Percentiles rank a stretch among this genome's conserved stretches.
phyloP scores from a whole-genome alignment of 2,113 vertebrate species.

The Eulemur rufifrons region DNA sequence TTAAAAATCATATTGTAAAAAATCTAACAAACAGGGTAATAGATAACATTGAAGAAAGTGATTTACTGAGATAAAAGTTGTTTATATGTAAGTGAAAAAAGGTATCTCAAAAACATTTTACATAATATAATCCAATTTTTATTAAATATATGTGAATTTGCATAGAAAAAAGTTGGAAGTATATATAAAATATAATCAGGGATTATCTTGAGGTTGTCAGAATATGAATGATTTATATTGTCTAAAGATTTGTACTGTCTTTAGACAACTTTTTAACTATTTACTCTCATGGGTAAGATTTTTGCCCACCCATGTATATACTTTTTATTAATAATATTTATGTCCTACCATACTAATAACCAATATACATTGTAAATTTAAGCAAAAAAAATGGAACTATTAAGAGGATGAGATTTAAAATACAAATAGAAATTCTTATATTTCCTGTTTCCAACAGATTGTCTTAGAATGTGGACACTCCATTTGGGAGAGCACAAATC shows the following conservation, averaged over 20 bases:
- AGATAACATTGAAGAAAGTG: background rate
- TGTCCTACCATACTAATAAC: background rate
- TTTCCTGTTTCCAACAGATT: background rate
- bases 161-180: background rate
- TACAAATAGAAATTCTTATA: background rate
- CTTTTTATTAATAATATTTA: slow-evolving; percentile 17
- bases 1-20: slow-evolving; percentile 27
- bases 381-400: slow-evolving; percentile 25
- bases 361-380: background rate
- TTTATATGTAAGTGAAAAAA: slow-evolving; percentile 23
- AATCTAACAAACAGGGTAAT: background rate
- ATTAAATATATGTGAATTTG: background rate
- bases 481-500: background rate
- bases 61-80: background rate
- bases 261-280: background rate
- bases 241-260: background rate
- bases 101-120: background rate
- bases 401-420: slow-evolving; percentile 31
- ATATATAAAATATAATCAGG: background rate
- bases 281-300: background rate
- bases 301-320: background rate
- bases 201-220: background rate
- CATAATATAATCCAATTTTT: background rate
- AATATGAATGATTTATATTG: background rate
- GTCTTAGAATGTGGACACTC: background rate